These are phyloP conservation scores for Yponomeuta malinellus DNA, from an alignment of 2,888 invertebrate genomes.

Conservation along the genomic window DNA sequence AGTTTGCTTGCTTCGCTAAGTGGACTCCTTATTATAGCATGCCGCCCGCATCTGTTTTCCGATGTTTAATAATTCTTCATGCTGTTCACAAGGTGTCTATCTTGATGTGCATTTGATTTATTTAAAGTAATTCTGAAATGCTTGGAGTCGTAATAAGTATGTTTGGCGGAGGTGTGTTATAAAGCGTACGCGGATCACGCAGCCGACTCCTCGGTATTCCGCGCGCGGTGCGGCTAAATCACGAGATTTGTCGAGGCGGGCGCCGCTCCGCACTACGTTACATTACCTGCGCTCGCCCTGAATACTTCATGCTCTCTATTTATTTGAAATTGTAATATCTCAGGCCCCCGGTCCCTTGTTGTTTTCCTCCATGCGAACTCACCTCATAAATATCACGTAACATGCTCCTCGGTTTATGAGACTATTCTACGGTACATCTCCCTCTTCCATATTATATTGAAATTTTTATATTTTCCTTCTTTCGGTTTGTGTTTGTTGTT, in stretches of 20 bases:
- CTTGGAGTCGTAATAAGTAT: constrained; percentile 4
- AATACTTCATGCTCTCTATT: constrained; percentile 73
- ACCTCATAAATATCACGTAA: constrained; percentile 64
- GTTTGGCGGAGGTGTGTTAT: constrained; percentile 9
- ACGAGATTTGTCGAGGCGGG: constrained; percentile 71
- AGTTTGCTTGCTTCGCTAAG: constrained; percentile 30
- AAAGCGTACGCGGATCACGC: constrained; percentile 70
- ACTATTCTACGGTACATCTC: constrained; percentile 49
- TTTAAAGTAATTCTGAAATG: background rate
- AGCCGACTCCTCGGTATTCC: constrained; percentile 63
- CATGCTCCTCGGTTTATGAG: constrained; percentile 62
- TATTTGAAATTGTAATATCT: constrained; percentile 74
- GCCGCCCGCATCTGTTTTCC: constrained; percentile 9
- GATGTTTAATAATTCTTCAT: background rate
- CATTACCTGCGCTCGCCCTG: constrained; percentile 68
- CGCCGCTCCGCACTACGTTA: constrained; percentile 64
- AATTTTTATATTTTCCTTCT: constrained; percentile 14
- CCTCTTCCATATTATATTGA: constrained; percentile 10
- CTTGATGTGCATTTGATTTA: background rate
- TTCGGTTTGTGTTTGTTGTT: constrained; percentile 3
- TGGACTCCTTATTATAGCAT: constrained; percentile 20
- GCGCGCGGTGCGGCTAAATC: constrained; percentile 71
- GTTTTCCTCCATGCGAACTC: constrained; percentile 60
- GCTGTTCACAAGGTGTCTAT: background rate
- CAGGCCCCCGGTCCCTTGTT: constrained; percentile 59